Conservation (phyloP, 2,113 vertebrate species). For the Entomyzon cyanotis region DNA sequence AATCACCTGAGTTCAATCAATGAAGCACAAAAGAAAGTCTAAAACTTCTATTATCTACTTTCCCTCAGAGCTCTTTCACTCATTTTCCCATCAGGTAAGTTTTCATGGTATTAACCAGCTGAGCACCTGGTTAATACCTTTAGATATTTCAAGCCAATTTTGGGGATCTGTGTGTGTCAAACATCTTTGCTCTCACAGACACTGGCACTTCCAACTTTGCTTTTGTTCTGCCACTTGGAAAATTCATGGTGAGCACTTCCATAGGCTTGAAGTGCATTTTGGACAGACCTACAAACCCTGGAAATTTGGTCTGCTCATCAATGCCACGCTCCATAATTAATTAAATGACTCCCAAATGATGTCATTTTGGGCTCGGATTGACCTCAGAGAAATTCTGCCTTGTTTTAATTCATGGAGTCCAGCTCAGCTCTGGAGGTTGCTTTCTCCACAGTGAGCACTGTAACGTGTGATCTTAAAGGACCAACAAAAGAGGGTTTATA, state of each 20-base stretch:
- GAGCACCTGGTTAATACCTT: background rate
- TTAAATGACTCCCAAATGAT: background rate
- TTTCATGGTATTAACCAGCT: background rate
- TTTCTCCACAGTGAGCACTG: background rate
- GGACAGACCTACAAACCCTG: background rate
- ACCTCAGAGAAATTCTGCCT: background rate
- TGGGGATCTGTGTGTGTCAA: background rate
- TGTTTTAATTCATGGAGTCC: rapidly evolving
- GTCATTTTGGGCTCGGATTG: background rate
- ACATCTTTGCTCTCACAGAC: background rate
- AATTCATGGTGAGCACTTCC: background rate
- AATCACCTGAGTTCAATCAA: background rate
- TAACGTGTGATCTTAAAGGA: background rate
- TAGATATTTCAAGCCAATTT: background rate
- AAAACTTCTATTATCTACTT: background rate
- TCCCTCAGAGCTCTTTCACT: background rate
- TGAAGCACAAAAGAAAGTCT: background rate
- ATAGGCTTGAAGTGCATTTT: background rate
- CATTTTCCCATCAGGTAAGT: background rate
- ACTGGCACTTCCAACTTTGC: background rate
- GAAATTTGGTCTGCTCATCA: background rate
- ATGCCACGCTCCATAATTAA: background rate
- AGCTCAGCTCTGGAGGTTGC: background rate
- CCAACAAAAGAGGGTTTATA: background rate
- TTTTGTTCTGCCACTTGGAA: background rate